Conservation (phyloP, 2,888 invertebrate genomes). For the Gasteruption jaculator region DNA sequence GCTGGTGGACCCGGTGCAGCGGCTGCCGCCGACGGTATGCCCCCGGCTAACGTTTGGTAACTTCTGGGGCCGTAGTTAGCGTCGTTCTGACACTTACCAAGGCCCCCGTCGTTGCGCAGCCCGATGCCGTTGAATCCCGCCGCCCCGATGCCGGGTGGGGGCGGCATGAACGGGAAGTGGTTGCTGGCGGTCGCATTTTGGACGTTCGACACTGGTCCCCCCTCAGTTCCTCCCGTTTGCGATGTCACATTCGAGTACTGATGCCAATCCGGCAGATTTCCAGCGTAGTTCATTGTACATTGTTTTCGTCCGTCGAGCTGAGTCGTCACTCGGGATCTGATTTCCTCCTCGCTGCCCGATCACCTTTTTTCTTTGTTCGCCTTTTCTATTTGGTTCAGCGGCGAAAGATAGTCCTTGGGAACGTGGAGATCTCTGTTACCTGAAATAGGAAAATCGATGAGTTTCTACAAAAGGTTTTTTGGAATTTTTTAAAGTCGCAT, state of each 20-base stretch:
- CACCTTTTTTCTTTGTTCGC: no score
- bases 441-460: no score
- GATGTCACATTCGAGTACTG: constrained; percentile 45
- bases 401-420: no score
- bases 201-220: constrained; percentile 25
- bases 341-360: no score
- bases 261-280: constrained; percentile 50
- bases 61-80: constrained; percentile 29
- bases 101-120: constrained; percentile 30
- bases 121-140: constrained; percentile 33
- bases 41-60: constrained; percentile 27
- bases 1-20: constrained; percentile 18
- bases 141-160: constrained; percentile 34
- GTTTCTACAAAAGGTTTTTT: no score
- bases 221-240: constrained; percentile 36
- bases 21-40: no score
- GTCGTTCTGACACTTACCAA: constrained; percentile 36
- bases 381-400: no score
- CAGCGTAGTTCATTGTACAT: constrained; percentile 51
- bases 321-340: no score
- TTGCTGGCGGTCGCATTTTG: constrained; percentile 40
- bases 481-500: no score
- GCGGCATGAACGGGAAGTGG: constrained; percentile 35
- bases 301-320: no score
- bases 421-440: no score